A percentile compares a stretch with the other conserved stretches of the same genome.
phyloP scores from a whole-genome alignment of 2,888 invertebrate species.

The Hylaea fasciaria region DNA sequence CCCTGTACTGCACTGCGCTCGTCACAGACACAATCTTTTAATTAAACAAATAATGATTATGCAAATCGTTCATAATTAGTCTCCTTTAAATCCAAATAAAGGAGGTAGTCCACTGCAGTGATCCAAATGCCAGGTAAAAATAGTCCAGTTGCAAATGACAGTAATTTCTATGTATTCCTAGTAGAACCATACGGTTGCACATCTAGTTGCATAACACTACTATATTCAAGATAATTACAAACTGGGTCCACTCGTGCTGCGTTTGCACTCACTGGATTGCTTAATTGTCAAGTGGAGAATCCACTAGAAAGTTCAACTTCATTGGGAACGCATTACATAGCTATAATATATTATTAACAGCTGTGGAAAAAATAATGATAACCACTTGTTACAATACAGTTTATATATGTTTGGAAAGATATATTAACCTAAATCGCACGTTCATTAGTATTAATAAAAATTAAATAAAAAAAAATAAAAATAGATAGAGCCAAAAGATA shows the following conservation, averaged over 20 bases:
- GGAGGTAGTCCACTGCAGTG: not conserved
- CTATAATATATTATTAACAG: too few relatives aligned
- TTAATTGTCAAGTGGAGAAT: not conserved
- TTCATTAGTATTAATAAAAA: constrained; percentile 5
- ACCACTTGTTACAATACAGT: not conserved
- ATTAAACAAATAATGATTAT: too few relatives aligned
- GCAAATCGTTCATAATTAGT: not conserved
- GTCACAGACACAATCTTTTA: too few relatives aligned
- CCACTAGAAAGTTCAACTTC: not conserved
- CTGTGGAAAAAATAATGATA: too few relatives aligned
- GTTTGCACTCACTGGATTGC: constrained; percentile 39
- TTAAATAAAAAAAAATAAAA: not conserved
- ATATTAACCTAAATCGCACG: constrained; percentile 2
- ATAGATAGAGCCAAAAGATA: not conserved
- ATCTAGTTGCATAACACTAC: constrained; percentile 53
- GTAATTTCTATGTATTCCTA: constrained; percentile 49
- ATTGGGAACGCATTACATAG: too few relatives aligned
- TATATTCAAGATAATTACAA: constrained; percentile 54
- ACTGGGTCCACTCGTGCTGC: constrained; percentile 50
- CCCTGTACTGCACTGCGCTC: too few relatives aligned
- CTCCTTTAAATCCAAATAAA: not conserved
- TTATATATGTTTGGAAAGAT: not conserved
- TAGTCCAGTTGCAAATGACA: constrained; percentile 29
- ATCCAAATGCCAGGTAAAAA: constrained; percentile 39
- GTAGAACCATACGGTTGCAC: constrained; percentile 46